A percentile compares a stretch with the other conserved stretches of the same genome.
These are phyloP conservation scores for Rallus limicola DNA, from an alignment of 2,113 vertebrate species.

Conservation along the genomic window DNA sequence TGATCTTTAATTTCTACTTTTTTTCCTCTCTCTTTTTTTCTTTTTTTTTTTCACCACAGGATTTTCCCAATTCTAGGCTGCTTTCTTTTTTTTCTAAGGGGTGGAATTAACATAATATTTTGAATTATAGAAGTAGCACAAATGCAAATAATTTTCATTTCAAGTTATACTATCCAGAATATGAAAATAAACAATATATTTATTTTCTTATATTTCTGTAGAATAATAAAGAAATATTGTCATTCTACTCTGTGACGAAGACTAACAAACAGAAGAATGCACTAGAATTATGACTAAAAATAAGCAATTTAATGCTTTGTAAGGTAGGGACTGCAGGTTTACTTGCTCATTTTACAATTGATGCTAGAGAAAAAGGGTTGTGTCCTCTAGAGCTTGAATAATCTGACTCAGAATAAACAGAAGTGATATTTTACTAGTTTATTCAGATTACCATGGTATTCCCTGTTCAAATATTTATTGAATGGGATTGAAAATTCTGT, in stretches of 20 bases:
- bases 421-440: neutral
- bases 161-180: neutral
- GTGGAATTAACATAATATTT: neutral
- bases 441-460: neutral
- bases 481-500: neutral
- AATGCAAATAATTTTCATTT: neutral
- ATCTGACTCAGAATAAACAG: neutral
- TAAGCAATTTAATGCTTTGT: neutral
- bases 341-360: neutral
- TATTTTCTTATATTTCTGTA: neutral
- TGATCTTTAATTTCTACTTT: neutral
- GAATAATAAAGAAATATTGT: neutral
- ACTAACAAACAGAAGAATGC: neutral
- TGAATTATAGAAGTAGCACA: neutral
- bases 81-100: neutral
- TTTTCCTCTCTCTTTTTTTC: fast-evolving
- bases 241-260: neutral
- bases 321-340: neutral
- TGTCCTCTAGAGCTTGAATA: neutral
- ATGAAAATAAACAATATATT: neutral
- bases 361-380: neutral
- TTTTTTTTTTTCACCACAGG: neutral
- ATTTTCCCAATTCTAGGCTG: neutral
- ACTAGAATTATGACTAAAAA: neutral
- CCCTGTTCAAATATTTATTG: neutral